Percentiles rank a stretch among this genome's conserved stretches.
phyloP scores from a whole-genome alignment of 1,140 invertebrate genomes.

The Temnothorax longispinosus region DNA sequence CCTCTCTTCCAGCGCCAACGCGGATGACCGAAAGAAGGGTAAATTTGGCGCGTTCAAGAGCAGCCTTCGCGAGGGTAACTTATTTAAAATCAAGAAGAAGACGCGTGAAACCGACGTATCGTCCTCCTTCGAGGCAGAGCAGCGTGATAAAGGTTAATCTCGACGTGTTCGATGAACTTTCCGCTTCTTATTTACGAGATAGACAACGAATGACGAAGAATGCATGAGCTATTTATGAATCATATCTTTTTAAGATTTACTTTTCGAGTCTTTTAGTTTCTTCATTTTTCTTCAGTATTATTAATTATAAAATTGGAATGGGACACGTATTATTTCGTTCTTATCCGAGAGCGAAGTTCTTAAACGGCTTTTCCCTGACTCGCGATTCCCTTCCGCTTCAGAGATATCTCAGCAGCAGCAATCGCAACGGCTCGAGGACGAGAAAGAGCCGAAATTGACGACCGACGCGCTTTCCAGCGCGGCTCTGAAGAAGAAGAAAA shows the following conservation, averaged over 20 bases:
- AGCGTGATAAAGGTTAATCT: conserved; percentile 50
- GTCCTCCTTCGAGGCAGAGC: conserved; percentile 42
- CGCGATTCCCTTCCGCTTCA: conserved; percentile 35
- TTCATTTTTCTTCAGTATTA: background rate
- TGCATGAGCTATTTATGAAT: background rate
- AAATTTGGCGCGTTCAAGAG: conserved; percentile 79
- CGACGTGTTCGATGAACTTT: background rate
- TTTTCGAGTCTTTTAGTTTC: background rate
- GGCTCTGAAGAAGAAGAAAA: conserved; percentile 80
- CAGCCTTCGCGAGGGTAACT: conserved; percentile 79
- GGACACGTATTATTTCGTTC: background rate
- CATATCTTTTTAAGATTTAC: background rate
- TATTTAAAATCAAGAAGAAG: conserved; percentile 79
- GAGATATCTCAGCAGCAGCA: conserved; percentile 54
- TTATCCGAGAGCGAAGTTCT: background rate
- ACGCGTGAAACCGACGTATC: conserved; percentile 52
- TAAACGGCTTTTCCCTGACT: conserved; percentile 9
- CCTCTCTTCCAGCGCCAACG: conserved; percentile 71
- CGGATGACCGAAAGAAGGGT: conserved; percentile 77
- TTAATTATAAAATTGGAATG: background rate
- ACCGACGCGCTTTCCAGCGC: conserved; percentile 34
- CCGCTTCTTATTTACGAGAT: background rate
- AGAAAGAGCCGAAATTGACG: background rate
- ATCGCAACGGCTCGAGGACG: conserved; percentile 38
- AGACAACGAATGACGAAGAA: background rate